Percentiles rank a stretch among this genome's conserved stretches.
Conservation (phyloP, 1,140 invertebrate species). For the Microplitis demolitor region DNA sequence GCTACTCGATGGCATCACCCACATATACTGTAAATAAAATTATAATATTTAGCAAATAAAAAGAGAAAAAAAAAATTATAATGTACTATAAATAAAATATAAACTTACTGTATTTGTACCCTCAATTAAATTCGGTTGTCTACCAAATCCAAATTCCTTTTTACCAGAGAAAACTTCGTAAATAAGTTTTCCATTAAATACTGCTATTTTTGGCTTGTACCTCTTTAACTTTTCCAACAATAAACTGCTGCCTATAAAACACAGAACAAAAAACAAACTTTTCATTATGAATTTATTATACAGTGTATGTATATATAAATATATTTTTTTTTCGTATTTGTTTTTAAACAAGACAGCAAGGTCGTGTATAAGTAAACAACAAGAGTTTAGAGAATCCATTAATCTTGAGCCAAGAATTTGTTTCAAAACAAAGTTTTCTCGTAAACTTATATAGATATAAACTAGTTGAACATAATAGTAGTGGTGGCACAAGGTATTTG, state of each 20-base stretch:
- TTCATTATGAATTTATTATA: not conserved
- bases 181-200: constrained; percentile 98
- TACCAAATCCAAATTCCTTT: constrained; percentile 96
- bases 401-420: too few species aligned
- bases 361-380: too few species aligned
- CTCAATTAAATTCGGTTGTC: constrained; percentile 89
- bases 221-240: constrained; percentile 89
- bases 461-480: too few species aligned
- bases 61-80: constrained; percentile 11
- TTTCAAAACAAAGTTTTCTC: too few species aligned
- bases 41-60: constrained; percentile 22
- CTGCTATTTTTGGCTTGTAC: constrained; percentile 94
- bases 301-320: not conserved
- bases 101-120: constrained; percentile 89
- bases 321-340: too few species aligned
- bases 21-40: constrained; percentile 81
- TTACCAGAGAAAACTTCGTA: constrained; percentile 97
- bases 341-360: too few species aligned
- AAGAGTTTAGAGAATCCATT: too few species aligned
- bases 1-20: constrained; percentile 98
- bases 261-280: constrained; percentile 22
- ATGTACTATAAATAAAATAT: constrained; percentile 4
- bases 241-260: constrained; percentile 76
- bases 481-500: not conserved
- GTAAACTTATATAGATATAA: too few species aligned